Conservation (phyloP, 1,140 invertebrate species). For the Saccostrea cuccullata region DNA sequence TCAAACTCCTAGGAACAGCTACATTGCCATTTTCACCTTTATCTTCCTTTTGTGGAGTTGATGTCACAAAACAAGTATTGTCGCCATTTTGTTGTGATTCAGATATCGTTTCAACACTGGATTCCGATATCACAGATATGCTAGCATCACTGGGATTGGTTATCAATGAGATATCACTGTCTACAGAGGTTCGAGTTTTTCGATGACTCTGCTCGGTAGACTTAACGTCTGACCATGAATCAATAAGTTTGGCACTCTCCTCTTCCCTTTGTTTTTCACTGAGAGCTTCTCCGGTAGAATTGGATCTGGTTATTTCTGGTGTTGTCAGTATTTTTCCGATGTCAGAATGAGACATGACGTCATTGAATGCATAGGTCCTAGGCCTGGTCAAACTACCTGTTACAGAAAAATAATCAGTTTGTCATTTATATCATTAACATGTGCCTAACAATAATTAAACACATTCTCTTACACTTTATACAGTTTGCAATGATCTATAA, state of each 20-base stretch:
- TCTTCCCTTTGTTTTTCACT: conserved; percentile 11
- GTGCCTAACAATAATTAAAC: neutral
- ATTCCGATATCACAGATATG: conserved; percentile 66
- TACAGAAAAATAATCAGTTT: neutral
- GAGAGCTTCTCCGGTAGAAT: neutral
- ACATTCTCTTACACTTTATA: neutral
- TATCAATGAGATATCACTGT: conserved; percentile 75
- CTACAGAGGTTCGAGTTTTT: conserved; percentile 59
- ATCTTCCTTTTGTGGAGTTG: conserved; percentile 23
- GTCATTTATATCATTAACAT: neutral
- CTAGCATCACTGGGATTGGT: conserved; percentile 70
- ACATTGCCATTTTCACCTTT: neutral
- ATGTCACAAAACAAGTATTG: neutral
- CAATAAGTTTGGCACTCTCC: neutral
- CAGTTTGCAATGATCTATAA: neutral
- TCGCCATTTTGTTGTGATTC: neutral
- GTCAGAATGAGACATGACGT: conserved; percentile 28
- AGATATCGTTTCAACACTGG: conserved; percentile 41
- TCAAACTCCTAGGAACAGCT: neutral
- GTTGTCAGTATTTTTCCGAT: neutral
- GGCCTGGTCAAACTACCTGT: conserved; percentile 30
- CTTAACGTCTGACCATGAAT: conserved; percentile 55
- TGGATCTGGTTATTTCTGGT: neutral
- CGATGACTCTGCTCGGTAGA: conserved; percentile 13
- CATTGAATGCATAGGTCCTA: conserved; percentile 23